These are phyloP conservation scores for Apostichopus japonicus DNA, from an alignment of 35 echinoderm and acorn worm species.

Conservation along the genomic window DNA sequence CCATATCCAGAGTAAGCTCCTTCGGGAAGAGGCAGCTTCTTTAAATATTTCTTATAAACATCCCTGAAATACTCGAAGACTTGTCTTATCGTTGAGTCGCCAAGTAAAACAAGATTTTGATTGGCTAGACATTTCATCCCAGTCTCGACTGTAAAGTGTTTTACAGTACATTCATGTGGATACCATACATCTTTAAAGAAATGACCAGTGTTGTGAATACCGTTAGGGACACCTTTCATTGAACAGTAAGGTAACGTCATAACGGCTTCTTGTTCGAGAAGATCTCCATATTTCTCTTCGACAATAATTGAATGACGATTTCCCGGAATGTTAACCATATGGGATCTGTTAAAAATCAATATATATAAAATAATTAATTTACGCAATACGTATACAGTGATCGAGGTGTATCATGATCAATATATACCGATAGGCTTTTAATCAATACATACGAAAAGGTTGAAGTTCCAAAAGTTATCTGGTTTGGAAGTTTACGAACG, in stretches of 20 bases:
- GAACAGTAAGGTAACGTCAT: slow-evolving; percentile 14
- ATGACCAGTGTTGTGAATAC: slow-evolving; percentile 16
- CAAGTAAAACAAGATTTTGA: slow-evolving; percentile 28
- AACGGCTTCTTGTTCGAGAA: not conserved
- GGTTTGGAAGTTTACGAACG: no score
- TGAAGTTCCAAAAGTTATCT: no score
- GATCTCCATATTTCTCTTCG: not conserved
- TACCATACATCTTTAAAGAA: slow-evolving; percentile 48
- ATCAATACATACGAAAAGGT: no score
- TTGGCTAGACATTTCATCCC: slow-evolving; percentile 16
- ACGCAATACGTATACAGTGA: no score
- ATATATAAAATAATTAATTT: no score
- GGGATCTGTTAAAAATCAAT: not conserved
- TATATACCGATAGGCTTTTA: no score
- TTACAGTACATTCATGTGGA: slow-evolving; percentile 38
- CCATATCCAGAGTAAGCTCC: not conserved
- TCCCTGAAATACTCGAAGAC: slow-evolving; percentile 16
- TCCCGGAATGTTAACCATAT: not conserved
- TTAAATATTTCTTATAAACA: not conserved
- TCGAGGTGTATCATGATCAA: no score
- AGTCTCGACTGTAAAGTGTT: not conserved
- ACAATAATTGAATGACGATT: not conserved
- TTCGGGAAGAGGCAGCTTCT: not conserved
- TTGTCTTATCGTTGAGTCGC: slow-evolving; percentile 59
- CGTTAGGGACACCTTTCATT: slow-evolving; percentile 1